Evolutionary conservation across 1,140 invertebrate genomes (phyloP).

Genomic region (Tetramorium parvispinum): DNA sequence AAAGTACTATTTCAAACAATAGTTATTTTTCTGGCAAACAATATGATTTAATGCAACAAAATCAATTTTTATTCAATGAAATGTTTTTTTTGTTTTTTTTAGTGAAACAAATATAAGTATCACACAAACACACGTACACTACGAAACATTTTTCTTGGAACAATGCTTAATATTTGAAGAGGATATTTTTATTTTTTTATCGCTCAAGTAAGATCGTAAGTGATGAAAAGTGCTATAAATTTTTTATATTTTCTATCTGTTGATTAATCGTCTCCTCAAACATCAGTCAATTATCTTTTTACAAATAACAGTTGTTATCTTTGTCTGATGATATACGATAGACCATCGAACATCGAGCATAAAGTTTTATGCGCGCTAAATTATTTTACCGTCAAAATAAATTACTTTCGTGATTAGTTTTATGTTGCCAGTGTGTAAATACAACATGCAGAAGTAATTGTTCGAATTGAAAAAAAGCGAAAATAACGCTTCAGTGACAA

Average conservation of each 20-base stretch:
- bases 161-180: not conserved
- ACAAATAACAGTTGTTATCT: slow-evolving; percentile 25
- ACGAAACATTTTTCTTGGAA: too few species aligned
- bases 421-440: slow-evolving; percentile 5
- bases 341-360: slow-evolving; percentile 15
- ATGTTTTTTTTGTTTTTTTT: too few species aligned
- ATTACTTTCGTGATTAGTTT: slow-evolving; percentile 19
- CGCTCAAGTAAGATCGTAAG: not conserved
- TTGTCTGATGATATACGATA: not conserved
- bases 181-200: slow-evolving; percentile 19
- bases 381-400: slow-evolving; percentile 18
- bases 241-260: slow-evolving; percentile 8
- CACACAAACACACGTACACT: too few species aligned
- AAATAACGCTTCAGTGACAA: not conserved
- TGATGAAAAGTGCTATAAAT: slow-evolving; percentile 4
- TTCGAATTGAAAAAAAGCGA: slow-evolving; percentile 9
- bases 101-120: too few species aligned
- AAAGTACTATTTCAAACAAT: too few species aligned
- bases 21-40: too few species aligned
- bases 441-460: not conserved
- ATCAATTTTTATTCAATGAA: too few species aligned
- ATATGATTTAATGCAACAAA: too few species aligned
- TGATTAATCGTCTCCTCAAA: not conserved
- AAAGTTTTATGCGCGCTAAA: not conserved
- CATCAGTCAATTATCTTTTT: slow-evolving; percentile 8